These are phyloP conservation scores for Sinohyriopsis cumingii DNA, from an alignment of 2,888 invertebrate species.

Conservation along the genomic window DNA sequence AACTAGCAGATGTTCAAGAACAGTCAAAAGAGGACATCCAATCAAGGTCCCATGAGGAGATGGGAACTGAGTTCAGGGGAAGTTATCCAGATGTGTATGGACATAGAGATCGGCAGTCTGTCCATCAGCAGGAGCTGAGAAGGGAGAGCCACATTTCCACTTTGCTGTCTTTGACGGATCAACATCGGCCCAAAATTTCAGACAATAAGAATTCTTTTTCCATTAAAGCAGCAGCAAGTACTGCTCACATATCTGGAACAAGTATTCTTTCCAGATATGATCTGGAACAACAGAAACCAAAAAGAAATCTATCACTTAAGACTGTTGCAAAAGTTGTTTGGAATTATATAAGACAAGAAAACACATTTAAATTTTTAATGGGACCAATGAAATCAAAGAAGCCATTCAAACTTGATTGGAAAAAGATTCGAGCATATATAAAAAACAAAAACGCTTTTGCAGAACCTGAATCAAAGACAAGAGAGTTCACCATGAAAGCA, in stretches of 20 bases:
- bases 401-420: conserved; percentile 41
- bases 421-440: conserved; percentile 38
- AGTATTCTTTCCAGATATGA: conserved; percentile 11
- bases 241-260: background rate
- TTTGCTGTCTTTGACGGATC: too few relatives aligned
- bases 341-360: conserved; percentile 42
- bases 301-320: conserved; percentile 36
- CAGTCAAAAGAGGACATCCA: too few relatives aligned
- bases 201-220: background rate
- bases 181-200: too few relatives aligned
- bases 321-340: conserved; percentile 39
- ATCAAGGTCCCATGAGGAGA: too few relatives aligned
- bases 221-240: conserved; percentile 1
- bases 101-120: too few relatives aligned
- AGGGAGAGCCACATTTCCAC: too few relatives aligned
- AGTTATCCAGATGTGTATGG: too few relatives aligned
- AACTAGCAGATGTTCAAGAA: too few relatives aligned
- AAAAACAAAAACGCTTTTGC: conserved; percentile 38
- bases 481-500: conserved; percentile 37
- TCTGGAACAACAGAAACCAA: conserved; percentile 28
- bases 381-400: conserved; percentile 37
- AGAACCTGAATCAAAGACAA: conserved; percentile 28
- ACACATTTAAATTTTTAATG: conserved; percentile 34
- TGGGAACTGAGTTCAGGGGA: too few relatives aligned
- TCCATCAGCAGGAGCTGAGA: too few relatives aligned